Evolutionary conservation across 2,113 vertebrate species (phyloP).

Genomic region (Prionailurus viverrinus): DNA sequence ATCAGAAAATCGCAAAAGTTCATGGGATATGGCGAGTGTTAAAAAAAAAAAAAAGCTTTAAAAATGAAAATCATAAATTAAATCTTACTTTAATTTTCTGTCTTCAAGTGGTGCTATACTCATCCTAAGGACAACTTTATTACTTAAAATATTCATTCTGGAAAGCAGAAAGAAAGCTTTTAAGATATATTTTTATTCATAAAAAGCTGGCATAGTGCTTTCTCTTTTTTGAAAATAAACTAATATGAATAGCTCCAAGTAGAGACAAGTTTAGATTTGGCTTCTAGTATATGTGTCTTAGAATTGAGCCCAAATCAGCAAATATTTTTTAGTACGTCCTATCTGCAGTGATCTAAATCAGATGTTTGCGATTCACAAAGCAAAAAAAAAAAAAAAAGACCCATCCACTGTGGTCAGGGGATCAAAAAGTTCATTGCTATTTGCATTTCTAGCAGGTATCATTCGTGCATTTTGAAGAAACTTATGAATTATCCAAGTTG

Average conservation of each 20-base stretch:
- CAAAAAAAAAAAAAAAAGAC: not conserved
- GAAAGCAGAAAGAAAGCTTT: conserved; percentile 1
- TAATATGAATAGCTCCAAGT: not conserved
- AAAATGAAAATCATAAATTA: not conserved
- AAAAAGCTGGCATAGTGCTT: not conserved
- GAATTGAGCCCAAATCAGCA: conserved; percentile 10
- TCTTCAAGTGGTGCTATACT: not conserved
- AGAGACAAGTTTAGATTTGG: not conserved
- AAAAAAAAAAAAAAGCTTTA: not conserved
- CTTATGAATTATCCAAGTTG: not conserved
- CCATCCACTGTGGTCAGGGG: not conserved
- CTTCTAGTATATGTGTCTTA: not conserved
- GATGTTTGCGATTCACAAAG: not conserved
- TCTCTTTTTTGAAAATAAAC: not conserved
- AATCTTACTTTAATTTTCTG: not conserved
- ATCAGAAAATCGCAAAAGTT: not conserved
- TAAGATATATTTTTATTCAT: not conserved
- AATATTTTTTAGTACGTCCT: not conserved
- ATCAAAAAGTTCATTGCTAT: not conserved
- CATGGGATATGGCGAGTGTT: not conserved
- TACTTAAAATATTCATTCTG: not conserved
- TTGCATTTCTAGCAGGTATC: not conserved
- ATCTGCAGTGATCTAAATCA: not conserved
- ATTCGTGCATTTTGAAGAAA: not conserved
- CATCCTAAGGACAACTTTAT: not conserved